Base-by-base conservation (phyloP, 1,140 invertebrate species). In the Zaprionus capensis region DNA sequence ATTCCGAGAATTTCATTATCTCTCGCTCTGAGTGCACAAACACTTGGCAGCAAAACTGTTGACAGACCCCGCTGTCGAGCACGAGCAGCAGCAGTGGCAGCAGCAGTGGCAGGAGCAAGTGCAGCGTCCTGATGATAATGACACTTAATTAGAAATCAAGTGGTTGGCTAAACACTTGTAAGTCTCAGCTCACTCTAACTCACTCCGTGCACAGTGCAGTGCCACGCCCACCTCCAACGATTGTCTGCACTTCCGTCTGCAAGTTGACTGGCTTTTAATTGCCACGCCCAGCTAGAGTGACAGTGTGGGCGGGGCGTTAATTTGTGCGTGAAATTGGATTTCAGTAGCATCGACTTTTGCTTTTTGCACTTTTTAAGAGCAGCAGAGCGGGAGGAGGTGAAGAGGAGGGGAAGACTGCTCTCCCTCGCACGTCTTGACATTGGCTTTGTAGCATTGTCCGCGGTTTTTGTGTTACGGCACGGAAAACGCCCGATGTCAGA, bases 71-170 rank as follows among this genome's bases (percentile, higher is more conserved):
- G 22, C 15, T 20, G 15, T 46, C 56, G 15, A 12, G 11, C 2
- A 36, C 5, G n/a, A 22, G 2, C 9, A 20, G 28, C 26, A 15
- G 36, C 2, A 53, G 31, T 5, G 9, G 1, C 17, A 14, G 0
- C 20, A 20, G 51, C 15, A 51, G 31, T 6, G 36, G 31, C 14
- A 41, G 20, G 56, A 22, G 9, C n/a, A 15, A 46, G 41, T n/a
- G 4, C 17, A 68, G 64, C 26, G 31, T 46, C 20, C 58, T 70
- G 67, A 66, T 68, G 71, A 69, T 76, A 76, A 87, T 81, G 71
- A 46, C 69, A 77, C 85, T 90, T 88, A 85, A 85, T 88, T 80
- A 71, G 63, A 79, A 76, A 58, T 72, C 75, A 88, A 88, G 84
- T 67, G 59, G 69, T 76, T 67, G n/a, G 57, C 75, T 78, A 76